Conservation (phyloP, 2,888 invertebrate species). For the Zootermopsis nevadensis region DNA sequence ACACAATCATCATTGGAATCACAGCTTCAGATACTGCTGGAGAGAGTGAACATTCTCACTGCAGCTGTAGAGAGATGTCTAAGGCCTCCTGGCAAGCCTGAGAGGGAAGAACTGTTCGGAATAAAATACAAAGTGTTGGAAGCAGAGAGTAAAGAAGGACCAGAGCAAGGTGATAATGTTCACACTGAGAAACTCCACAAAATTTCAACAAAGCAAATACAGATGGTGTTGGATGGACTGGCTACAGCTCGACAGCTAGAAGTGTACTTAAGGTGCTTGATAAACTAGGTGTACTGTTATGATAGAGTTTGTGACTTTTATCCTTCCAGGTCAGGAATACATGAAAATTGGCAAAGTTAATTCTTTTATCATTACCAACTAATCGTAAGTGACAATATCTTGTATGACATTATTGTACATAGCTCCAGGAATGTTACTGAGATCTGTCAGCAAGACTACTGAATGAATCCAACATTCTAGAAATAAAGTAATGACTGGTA, state of each 20-base stretch:
- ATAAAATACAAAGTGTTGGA: slow-evolving; percentile 55
- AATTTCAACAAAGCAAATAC: slow-evolving; percentile 57
- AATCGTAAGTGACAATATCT: no score
- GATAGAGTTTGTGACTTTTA: not conserved
- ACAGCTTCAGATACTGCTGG: slow-evolving; percentile 59
- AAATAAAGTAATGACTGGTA: no score
- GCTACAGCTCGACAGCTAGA: slow-evolving; percentile 74
- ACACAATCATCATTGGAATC: slow-evolving; percentile 58
- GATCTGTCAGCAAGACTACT: no score
- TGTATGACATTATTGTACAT: no score
- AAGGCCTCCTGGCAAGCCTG: not conserved
- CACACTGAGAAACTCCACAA: not conserved
- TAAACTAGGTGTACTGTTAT: not conserved
- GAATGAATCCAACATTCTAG: no score
- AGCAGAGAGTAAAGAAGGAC: slow-evolving; percentile 58
- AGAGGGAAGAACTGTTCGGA: not conserved
- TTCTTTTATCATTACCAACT: no score
- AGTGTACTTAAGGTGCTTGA: slow-evolving; percentile 67
- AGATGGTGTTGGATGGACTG: slow-evolving; percentile 63
- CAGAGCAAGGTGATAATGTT: slow-evolving; percentile 56
- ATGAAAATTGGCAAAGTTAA: no score
- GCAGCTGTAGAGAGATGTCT: slow-evolving; percentile 64
- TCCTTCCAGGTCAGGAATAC: no score
- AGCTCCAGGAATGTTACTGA: no score
- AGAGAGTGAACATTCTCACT: slow-evolving; percentile 63